These are phyloP conservation scores for Frieseomelitta varia DNA, from an alignment of 1,140 invertebrate genomes.

Conservation along the genomic window DNA sequence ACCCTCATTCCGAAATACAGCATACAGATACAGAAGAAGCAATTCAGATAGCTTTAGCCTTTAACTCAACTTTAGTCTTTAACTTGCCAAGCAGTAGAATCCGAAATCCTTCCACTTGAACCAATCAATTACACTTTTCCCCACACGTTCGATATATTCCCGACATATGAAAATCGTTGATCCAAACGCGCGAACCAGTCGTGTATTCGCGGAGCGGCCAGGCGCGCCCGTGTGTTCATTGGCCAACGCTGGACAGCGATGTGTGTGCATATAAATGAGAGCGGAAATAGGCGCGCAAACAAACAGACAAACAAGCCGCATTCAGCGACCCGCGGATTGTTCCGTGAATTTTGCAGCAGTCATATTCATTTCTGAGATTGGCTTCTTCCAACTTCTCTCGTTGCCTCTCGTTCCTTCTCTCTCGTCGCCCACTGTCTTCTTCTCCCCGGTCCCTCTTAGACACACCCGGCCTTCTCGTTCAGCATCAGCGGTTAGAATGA, in stretches of 20 bases:
- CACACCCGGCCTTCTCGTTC: conserved; percentile 4
- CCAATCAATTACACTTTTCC: neutral
- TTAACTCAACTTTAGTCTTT: no score
- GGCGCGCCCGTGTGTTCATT: neutral
- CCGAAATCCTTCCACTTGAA: neutral
- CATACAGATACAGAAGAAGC: no score
- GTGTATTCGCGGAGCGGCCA: neutral
- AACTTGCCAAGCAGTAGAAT: no score
- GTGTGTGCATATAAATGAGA: conserved; percentile 76
- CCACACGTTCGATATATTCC: neutral
- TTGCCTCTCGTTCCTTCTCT: neutral
- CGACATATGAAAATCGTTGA: neutral
- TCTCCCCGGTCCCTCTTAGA: conserved; percentile 5
- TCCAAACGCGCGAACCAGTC: neutral
- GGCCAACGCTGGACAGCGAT: conserved; percentile 39
- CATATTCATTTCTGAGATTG: conserved; percentile 79
- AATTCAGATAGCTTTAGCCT: neutral
- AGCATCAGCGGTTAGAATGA: conserved; percentile 28
- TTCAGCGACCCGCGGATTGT: conserved; percentile 70
- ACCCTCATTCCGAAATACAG: no score
- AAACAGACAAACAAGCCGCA: conserved; percentile 74
- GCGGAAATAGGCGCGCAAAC: conserved; percentile 75
- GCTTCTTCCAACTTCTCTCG: conserved; percentile 67
- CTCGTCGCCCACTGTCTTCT: conserved; percentile 2
- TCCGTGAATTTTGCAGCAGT: conserved; percentile 76